Evolutionary conservation across 2,113 vertebrate genomes (phyloP).

Genomic region (Phylloscopus trochilus): DNA sequence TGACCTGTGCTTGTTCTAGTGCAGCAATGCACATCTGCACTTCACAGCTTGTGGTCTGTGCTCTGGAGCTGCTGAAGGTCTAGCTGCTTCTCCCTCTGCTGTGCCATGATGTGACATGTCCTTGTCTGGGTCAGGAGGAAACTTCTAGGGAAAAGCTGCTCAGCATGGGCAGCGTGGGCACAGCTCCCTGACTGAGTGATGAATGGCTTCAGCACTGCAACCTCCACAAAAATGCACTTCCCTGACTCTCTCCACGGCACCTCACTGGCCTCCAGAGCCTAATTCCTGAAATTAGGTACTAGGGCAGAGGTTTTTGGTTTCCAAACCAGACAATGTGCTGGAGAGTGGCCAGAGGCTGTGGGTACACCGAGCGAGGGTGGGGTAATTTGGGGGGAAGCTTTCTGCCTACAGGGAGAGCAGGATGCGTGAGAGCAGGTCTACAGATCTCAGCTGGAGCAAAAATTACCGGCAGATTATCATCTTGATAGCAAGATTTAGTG

Average conservation of each 20-base stretch:
- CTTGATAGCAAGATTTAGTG: constrained; percentile 12
- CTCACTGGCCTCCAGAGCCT: not conserved
- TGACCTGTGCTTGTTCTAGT: not conserved
- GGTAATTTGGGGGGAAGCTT: constrained; percentile 54
- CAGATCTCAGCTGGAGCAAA: constrained; percentile 26
- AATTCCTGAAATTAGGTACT: constrained; percentile 31
- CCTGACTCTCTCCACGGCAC: not conserved
- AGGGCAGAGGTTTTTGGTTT: constrained; percentile 57
- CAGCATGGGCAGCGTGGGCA: not conserved
- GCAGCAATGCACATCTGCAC: not conserved
- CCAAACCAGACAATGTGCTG: constrained; percentile 31
- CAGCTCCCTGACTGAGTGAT: not conserved
- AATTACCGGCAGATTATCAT: constrained; percentile 49
- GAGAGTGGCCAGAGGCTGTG: constrained; percentile 45
- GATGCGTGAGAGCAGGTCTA: constrained; percentile 48
- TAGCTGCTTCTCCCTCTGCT: not conserved
- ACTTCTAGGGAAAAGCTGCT: not conserved
- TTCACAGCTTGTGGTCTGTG: not conserved
- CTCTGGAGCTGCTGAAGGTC: not conserved
- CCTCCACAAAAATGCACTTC: not conserved
- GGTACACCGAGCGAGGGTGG: not conserved
- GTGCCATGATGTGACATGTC: not conserved
- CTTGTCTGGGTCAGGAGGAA: not conserved
- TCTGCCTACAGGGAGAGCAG: constrained; percentile 56
- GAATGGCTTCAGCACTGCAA: not conserved